These are phyloP conservation scores for Cyanoramphus novaezelandiae DNA, from an alignment of 2,113 vertebrate species.

Conservation along the genomic window DNA sequence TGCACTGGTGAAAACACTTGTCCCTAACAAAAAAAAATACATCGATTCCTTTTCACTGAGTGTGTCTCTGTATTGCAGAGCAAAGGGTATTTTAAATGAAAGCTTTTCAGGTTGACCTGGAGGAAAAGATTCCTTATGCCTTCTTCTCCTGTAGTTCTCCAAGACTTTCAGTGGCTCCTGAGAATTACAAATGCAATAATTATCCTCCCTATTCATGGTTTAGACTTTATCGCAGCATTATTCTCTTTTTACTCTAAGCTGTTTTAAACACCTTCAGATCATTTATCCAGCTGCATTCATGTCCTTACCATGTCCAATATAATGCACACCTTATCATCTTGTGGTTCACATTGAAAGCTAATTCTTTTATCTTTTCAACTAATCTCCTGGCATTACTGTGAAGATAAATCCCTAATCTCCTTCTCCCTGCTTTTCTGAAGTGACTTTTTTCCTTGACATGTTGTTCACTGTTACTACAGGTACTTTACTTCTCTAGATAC, in stretches of 20 bases:
- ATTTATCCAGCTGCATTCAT: constrained; percentile 63
- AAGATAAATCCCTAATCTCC: constrained; percentile 68
- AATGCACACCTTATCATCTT: constrained; percentile 64
- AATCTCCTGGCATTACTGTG: constrained; percentile 66
- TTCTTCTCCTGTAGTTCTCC: neutral
- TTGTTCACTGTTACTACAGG: constrained; percentile 45
- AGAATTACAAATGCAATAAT: constrained; percentile 60
- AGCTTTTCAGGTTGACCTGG: neutral
- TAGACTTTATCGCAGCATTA: constrained; percentile 63
- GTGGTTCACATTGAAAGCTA: constrained; percentile 59
- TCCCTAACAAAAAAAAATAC: neutral
- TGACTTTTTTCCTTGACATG: constrained; percentile 62
- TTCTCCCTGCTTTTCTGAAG: constrained; percentile 60
- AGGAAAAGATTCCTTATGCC: constrained; percentile 1
- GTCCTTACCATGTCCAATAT: constrained; percentile 64
- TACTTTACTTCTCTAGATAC: constrained; percentile 26
- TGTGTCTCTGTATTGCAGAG: neutral
- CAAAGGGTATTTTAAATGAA: constrained; percentile 20
- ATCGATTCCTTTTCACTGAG: neutral
- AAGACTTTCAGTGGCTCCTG: constrained; percentile 29
- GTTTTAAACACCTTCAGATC: constrained; percentile 65
- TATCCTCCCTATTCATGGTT: constrained; percentile 45
- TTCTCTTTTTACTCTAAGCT: constrained; percentile 66
- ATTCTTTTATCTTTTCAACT: constrained; percentile 70
- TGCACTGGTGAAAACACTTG: neutral